Evolutionary conservation across 2,113 vertebrate species (phyloP).

Genomic region (Planiliza haematocheilus): DNA sequence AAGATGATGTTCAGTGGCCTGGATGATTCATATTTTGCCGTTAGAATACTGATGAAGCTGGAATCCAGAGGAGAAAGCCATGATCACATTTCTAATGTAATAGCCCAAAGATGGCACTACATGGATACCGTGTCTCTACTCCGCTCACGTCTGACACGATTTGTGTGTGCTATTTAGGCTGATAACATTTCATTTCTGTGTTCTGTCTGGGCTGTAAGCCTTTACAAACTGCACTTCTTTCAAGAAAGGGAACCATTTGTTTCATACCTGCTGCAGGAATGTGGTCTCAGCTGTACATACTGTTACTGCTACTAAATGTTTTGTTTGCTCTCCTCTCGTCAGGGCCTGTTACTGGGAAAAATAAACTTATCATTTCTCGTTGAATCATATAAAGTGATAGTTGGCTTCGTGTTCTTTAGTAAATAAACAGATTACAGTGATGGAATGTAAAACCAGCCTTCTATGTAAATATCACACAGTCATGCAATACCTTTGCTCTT

Average conservation of each 20-base stretch:
- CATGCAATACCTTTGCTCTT: neutral
- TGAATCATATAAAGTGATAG: constrained; percentile 5
- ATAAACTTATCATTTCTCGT: constrained; percentile 11
- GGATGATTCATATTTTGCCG: constrained; percentile 41
- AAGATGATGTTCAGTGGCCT: constrained; percentile 52
- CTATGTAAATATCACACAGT: constrained; percentile 30
- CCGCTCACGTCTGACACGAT: constrained; percentile 6
- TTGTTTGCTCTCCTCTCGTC: neutral
- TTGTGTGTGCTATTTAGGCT: constrained; percentile 4
- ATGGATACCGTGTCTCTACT: constrained; percentile 34
- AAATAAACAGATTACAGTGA: constrained; percentile 26
- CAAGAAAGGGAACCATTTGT: constrained; percentile 13
- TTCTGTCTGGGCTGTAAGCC: neutral
- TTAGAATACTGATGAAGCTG: constrained; percentile 63
- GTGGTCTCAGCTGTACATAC: too few species aligned
- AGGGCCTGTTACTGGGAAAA: neutral
- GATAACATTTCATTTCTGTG: constrained; percentile 12
- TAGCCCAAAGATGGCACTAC: neutral
- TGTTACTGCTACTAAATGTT: neutral
- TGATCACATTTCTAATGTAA: constrained; percentile 37
- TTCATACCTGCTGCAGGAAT: neutral
- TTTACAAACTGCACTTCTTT: constrained; percentile 20
- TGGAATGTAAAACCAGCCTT: constrained; percentile 1
- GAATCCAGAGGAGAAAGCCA: constrained; percentile 8
- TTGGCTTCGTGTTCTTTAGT: constrained; percentile 5